Percentiles rank a stretch among this genome's conserved stretches.
phyloP scores from a whole-genome alignment of 2,888 invertebrate species.

The Drosophila ustulata region DNA sequence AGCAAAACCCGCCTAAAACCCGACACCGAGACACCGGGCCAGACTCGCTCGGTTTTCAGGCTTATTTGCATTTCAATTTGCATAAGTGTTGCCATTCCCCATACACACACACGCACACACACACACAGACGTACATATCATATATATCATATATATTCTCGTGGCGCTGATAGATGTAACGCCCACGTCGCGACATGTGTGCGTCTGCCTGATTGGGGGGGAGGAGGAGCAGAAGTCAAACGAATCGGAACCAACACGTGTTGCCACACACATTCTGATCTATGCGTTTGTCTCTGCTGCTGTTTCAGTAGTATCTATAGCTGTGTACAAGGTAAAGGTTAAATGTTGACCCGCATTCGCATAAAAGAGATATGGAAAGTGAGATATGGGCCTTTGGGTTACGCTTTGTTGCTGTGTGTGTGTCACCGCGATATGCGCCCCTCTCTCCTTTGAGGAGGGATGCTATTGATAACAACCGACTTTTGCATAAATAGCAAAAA shows the following conservation, averaged over 20 bases:
- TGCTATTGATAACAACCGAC: conserved; percentile 64
- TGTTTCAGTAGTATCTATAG: conserved; percentile 8
- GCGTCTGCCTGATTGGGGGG: not conserved
- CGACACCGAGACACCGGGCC: conserved; percentile 15
- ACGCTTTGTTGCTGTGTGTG: conserved; percentile 4
- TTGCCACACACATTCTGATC: conserved; percentile 67
- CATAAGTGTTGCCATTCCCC: conserved; percentile 70
- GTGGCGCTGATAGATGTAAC: conserved; percentile 49
- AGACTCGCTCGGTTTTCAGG: conserved; percentile 37
- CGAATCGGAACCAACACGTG: conserved; percentile 71
- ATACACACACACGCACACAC: conserved; percentile 13
- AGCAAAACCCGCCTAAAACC: conserved; percentile 7
- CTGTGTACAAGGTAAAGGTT: conserved; percentile 74
- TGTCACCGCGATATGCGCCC: not conserved
- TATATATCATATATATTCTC: conserved; percentile 22
- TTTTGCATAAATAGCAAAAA: conserved; percentile 80
- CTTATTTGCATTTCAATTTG: conserved; percentile 80
- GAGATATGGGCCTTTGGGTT: conserved; percentile 33
- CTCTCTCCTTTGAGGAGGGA: not conserved
- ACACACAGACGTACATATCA: conserved; percentile 4
- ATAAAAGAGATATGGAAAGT: conserved; percentile 45
- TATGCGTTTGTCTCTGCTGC: conserved; percentile 44
- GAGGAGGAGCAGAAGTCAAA: conserved; percentile 42
- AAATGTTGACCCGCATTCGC: conserved; percentile 75
- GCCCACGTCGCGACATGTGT: conserved; percentile 41